Conservation (phyloP, 1,140 invertebrate species). For the Trypoxylus dichotomus region DNA sequence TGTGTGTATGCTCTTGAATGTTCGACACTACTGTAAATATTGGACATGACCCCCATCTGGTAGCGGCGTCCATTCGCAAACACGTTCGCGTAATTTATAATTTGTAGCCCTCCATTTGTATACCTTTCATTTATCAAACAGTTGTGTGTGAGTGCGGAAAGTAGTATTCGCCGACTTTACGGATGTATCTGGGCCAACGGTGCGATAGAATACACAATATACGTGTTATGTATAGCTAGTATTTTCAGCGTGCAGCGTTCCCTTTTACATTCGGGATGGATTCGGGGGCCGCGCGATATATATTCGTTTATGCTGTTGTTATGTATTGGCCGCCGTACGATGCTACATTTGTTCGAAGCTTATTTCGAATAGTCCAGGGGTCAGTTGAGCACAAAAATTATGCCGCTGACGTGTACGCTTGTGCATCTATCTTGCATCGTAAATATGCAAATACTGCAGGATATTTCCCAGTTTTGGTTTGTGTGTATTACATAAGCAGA, state of each 20-base stretch:
- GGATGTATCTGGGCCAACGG: not conserved
- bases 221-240: not conserved
- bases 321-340: not conserved
- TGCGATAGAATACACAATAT: not conserved
- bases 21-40: constrained; percentile 3
- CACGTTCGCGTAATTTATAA: constrained; percentile 3
- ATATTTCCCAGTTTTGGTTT: not conserved
- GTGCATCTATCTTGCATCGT: not conserved
- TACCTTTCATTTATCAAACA: not conserved
- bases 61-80: not conserved
- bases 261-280: not conserved
- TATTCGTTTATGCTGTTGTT: not conserved
- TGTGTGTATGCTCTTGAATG: not conserved
- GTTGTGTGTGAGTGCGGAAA: not conserved
- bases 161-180: not conserved
- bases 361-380: not conserved
- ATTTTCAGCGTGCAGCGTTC: not conserved
- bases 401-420: not conserved
- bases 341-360: not conserved
- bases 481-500: too few relatives aligned
- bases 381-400: not conserved
- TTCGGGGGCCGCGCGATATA: not conserved
- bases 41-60: not conserved
- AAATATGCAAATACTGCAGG: not conserved
- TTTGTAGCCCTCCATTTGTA: constrained; percentile 2